A percentile compares a stretch with the other conserved stretches of the same genome.
Conservation (phyloP, 2,888 invertebrate species). For the Limnephilus marmoratus region DNA sequence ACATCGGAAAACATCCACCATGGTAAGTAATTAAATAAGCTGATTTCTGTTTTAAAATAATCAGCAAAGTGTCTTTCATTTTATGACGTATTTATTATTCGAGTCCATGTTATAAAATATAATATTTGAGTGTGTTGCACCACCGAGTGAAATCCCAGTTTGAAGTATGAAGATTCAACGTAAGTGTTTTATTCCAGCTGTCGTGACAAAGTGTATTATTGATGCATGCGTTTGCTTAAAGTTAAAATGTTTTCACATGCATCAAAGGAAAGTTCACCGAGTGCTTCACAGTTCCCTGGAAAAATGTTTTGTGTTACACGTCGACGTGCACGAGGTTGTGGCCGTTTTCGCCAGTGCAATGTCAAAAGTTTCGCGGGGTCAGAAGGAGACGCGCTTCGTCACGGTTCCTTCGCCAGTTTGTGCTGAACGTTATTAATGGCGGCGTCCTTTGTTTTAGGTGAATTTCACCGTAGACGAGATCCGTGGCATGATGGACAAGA, state of each 20-base stretch:
- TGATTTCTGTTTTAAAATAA: conserved; percentile 68
- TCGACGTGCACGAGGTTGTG: conserved; percentile 60
- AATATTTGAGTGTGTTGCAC: conserved; percentile 50
- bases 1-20: conserved; percentile 91
- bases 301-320: conserved; percentile 47
- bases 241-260: neutral
- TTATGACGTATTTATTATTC: conserved; percentile 34
- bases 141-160: conserved; percentile 56
- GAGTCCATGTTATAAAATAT: neutral
- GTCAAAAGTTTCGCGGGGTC: conserved; percentile 57
- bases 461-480: conserved; percentile 99
- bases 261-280: conserved; percentile 11
- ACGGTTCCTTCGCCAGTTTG: conserved; percentile 3
- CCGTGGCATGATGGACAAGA: conserved; percentile 99
- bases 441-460: conserved; percentile 82
- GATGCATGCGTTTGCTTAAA: neutral
- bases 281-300: conserved; percentile 15
- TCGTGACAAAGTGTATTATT: conserved; percentile 21
- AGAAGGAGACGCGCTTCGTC: neutral
- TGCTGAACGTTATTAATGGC: conserved; percentile 20
- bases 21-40: conserved; percentile 80
- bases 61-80: conserved; percentile 30
- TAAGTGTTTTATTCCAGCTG: conserved; percentile 50
- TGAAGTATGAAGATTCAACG: conserved; percentile 29
- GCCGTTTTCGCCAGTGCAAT: conserved; percentile 42